Evolutionary conservation across 2,113 vertebrate species (phyloP).

Genomic region (Plecotus auritus): DNA sequence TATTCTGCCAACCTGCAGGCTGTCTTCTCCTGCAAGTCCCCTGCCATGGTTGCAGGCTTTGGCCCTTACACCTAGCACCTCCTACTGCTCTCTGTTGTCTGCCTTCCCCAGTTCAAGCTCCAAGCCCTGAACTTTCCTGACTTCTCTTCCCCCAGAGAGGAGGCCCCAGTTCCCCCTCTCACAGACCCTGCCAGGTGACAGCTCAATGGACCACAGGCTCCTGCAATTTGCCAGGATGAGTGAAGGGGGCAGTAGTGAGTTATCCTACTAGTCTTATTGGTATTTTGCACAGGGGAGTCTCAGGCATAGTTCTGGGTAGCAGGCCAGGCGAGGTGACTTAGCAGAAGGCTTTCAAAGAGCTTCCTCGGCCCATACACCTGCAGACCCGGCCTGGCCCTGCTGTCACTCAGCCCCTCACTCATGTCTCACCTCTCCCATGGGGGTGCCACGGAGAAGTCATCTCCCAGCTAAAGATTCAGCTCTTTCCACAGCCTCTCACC

Average conservation of each 20-base stretch:
- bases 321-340: background rate
- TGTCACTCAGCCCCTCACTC: background rate
- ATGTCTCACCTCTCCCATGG: background rate
- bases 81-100: background rate
- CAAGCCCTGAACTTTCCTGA: background rate
- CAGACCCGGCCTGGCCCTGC: background rate
- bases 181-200: background rate
- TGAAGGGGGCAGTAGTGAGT: background rate
- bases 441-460: background rate
- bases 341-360: background rate
- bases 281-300: background rate
- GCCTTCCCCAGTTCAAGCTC: background rate
- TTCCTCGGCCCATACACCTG: background rate
- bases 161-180: background rate
- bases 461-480: background rate
- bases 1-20: background rate
- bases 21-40: background rate
- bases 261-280: background rate
- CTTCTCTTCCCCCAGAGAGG: accelerated
- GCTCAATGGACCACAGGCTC: no score
- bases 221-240: background rate
- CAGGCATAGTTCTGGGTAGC: background rate
- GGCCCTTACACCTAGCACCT: background rate
- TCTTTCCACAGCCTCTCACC: background rate
- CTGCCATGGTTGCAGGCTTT: background rate